Conservation (phyloP, 2,113 vertebrate species). For the Pithys albifrons region DNA sequence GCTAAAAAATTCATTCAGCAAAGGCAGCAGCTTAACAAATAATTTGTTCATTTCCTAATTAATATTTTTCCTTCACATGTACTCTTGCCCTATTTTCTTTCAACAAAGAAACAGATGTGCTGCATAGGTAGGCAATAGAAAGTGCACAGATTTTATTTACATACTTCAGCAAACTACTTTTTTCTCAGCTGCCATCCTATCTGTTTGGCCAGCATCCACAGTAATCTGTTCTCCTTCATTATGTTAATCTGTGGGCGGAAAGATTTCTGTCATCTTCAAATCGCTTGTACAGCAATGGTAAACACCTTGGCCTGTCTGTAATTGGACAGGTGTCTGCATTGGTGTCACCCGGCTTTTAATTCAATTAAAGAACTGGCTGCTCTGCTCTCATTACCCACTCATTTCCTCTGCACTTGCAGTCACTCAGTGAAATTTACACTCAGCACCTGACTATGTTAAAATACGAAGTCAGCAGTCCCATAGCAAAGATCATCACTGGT, state of each 20-base stretch:
- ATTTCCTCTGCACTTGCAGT: constrained; percentile 85
- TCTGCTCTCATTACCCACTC: constrained; percentile 89
- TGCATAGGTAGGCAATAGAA: constrained; percentile 30
- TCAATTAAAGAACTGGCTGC: constrained; percentile 94
- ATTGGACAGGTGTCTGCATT: constrained; percentile 89
- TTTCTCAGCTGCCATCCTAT: constrained; percentile 78
- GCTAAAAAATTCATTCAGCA: background rate
- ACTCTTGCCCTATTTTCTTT: background rate
- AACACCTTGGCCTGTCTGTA: constrained; percentile 88
- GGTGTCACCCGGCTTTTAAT: constrained; percentile 92
- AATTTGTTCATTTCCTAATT: background rate
- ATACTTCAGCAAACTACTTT: constrained; percentile 65
- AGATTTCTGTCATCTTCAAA: constrained; percentile 86
- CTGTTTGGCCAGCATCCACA: constrained; percentile 83
- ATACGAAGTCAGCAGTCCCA: constrained; percentile 68
- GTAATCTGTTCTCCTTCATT: constrained; percentile 89
- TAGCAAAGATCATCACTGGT: constrained; percentile 51
- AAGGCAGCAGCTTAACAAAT: background rate
- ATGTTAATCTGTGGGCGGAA: constrained; percentile 90
- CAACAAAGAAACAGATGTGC: constrained; percentile 48
- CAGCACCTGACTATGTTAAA: constrained; percentile 76
- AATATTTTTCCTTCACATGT: background rate
- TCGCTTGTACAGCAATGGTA: constrained; percentile 82
- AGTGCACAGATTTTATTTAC: constrained; percentile 64
- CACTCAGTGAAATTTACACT: constrained; percentile 83